Base-by-base conservation (phyloP, 2,113 vertebrate genomes). In the Dunckerocampus dactyliophorus region DNA sequence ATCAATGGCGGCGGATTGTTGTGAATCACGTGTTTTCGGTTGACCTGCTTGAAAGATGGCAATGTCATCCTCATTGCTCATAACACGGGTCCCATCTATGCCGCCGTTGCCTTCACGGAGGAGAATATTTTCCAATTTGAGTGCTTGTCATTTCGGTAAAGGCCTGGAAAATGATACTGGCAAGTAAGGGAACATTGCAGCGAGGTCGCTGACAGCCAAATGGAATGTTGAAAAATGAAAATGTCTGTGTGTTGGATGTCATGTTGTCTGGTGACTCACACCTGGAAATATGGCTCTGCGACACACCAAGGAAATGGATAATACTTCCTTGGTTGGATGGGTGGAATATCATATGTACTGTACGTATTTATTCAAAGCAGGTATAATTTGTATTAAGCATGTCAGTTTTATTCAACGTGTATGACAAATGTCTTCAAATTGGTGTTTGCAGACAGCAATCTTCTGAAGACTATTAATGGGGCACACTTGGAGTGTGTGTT, bases 401-500 rank as follows among this genome's bases (percentile, higher is more conserved):
- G 20, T 5, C 34, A 8, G 17, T 39, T 56, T 42, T 56, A n/a
- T 21, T 15, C 8, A 37, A 55, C 19, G 15, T 21, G 5, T 21
- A 8, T n/a, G 24, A 21, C 10, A 34, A 12, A 34, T 55, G 52
- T 19, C 19, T 19, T 34, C 17, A n/a, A 15, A 14, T 17, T 69
- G 2, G 47, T 24, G 16, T 75, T 79, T 81, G n/a, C 80, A 99
- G 96, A 94, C 71, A 89, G 83, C 81, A 86, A 65, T 51, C 72
- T 90, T 64, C 50, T 96, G 88, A 91, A 56, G 0, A 43, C 80
- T 19, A 85, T 95, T 31, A 93, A 95, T 57, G 92, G 82, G 63
- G 84, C 88, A 61, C 82, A 87, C 74, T 71, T 98, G 60, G 90
- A 90, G 19, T 96, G 92, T 54, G 42, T 37, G 8, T 49, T 97